Percentiles rank a stretch among this genome's conserved stretches.
Conservation (phyloP, 2,797 vertebrate genomes). For the Microchirus variegatus region DNA sequence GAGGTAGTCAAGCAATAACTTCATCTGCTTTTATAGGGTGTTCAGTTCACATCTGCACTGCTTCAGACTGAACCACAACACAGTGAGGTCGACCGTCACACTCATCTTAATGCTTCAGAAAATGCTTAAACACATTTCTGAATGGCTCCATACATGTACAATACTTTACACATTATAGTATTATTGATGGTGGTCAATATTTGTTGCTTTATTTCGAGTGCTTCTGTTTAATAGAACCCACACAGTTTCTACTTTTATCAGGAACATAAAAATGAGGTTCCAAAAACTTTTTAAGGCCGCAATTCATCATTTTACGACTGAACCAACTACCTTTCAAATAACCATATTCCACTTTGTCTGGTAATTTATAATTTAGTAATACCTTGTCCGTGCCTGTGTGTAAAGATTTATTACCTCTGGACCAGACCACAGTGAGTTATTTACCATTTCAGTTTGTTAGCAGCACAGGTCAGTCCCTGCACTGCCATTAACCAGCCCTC, state of each 20-base stretch:
- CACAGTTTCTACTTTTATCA: conserved; percentile 2
- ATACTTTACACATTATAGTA: too few species aligned
- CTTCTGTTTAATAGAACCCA: too few species aligned
- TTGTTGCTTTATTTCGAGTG: too few species aligned
- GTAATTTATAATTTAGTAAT: conserved; percentile 39
- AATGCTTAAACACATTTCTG: too few species aligned
- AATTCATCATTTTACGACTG: conserved; percentile 29
- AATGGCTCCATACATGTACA: too few species aligned
- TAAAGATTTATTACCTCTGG: conserved; percentile 23
- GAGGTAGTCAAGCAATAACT: too few species aligned
- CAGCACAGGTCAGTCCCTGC: conserved; percentile 21
- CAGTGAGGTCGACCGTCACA: too few species aligned
- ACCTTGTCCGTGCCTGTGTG: neutral
- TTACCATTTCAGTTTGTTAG: conserved; percentile 34
- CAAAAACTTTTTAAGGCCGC: conserved; percentile 22
- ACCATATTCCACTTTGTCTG: conserved; percentile 20
- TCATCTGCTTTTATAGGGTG: too few species aligned
- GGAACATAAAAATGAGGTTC: conserved; percentile 20
- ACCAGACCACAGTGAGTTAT: conserved; percentile 34
- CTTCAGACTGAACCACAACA: too few species aligned
- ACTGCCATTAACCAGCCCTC: conserved; percentile 34
- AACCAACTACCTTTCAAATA: conserved; percentile 8
- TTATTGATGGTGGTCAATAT: too few species aligned
- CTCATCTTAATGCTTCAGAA: too few species aligned
- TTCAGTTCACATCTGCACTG: too few species aligned